A percentile compares a stretch with the other conserved stretches of the same genome.
Conservation (phyloP, 2,888 invertebrate genomes). For the Pseudococcus jackbeardsleyi region DNA sequence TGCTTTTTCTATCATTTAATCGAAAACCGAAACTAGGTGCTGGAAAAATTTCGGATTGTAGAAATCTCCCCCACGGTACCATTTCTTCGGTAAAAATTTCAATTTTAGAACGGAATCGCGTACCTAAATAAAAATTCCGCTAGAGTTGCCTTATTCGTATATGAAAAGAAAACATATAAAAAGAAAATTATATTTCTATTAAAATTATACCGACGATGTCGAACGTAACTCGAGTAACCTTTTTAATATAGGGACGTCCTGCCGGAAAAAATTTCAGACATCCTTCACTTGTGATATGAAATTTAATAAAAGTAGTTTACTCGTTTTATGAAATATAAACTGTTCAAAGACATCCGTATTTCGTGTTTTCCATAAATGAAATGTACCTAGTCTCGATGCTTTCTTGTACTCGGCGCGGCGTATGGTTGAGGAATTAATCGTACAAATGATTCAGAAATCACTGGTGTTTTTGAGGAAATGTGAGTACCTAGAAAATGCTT, state of each 20-base stretch:
- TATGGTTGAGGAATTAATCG: too few species aligned
- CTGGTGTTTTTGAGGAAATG: too few species aligned
- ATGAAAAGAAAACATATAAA: background rate
- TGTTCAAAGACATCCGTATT: background rate
- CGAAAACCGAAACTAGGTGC: background rate
- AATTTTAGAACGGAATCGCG: background rate
- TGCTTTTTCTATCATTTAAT: background rate
- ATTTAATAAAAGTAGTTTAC: conserved; percentile 40
- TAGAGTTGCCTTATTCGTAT: background rate
- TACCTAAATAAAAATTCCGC: background rate
- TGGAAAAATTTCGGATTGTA: background rate
- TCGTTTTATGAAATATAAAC: conserved; percentile 20
- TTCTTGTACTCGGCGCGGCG: too few species aligned
- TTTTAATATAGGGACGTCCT: background rate
- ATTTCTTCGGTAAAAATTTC: background rate
- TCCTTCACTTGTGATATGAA: background rate
- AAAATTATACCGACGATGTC: conserved; percentile 21
- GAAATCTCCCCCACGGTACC: background rate
- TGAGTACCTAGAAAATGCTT: too few species aligned
- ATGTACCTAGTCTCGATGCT: background rate
- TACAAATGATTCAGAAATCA: too few species aligned
- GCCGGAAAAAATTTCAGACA: background rate
- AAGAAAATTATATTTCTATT: conserved; percentile 34
- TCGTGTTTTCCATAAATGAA: background rate
- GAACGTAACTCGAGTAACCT: background rate